A percentile compares a stretch with the other conserved stretches of the same genome.
These are phyloP conservation scores for Mermis nigrescens DNA, from an alignment of 2,888 invertebrate species.

Conservation along the genomic window DNA sequence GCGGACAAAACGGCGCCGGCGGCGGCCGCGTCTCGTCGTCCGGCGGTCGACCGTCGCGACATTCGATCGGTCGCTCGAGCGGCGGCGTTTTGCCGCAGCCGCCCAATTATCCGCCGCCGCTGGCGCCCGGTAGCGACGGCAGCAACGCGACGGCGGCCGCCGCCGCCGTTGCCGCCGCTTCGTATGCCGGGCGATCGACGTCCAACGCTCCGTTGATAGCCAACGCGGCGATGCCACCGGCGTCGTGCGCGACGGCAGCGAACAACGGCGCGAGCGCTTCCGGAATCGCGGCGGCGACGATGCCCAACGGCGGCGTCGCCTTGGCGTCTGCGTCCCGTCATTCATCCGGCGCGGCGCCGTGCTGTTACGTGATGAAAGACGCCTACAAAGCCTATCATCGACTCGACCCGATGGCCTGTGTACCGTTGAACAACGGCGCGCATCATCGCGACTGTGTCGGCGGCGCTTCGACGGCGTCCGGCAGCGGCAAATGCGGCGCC, in stretches of 20 bases:
- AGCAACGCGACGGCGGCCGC: not conserved
- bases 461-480: not conserved
- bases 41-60: too few relatives aligned
- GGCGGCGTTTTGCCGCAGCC: not conserved
- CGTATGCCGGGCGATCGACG: not conserved
- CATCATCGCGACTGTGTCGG: not conserved
- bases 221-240: not conserved
- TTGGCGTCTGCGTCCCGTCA: not conserved
- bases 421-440: slow-evolving; percentile 1
- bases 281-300: not conserved
- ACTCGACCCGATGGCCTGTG: slow-evolving; percentile 4
- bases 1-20: not conserved
- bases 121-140: not conserved
- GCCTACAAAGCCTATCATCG: not conserved
- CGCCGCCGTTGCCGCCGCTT: not conserved
- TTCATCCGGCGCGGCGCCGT: not conserved
- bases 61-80: not conserved
- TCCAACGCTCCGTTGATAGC: not conserved
- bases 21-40: not conserved
- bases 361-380: not conserved
- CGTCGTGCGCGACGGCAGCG: not conserved
- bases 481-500: not conserved
- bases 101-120: slow-evolving; percentile 6
- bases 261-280: not conserved
- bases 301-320: not conserved